A percentile compares a stretch with the other conserved stretches of the same genome.
These are phyloP conservation scores for Ceyx melanurus DNA, from an alignment of 2,113 vertebrate genomes.

Conservation along the genomic window DNA sequence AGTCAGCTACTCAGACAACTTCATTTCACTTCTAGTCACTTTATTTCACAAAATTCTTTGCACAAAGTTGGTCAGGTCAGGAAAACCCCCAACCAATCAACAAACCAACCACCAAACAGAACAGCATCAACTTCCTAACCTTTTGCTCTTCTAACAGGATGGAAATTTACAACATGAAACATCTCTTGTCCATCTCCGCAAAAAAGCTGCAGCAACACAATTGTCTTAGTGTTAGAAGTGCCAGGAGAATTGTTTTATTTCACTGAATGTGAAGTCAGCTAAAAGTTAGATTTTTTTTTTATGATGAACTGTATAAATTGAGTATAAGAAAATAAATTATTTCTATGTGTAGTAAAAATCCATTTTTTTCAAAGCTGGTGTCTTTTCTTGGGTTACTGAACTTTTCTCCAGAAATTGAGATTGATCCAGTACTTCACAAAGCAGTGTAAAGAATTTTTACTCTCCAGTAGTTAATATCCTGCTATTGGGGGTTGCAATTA, in stretches of 20 bases:
- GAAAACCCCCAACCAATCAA: not conserved
- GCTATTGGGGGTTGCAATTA: not conserved
- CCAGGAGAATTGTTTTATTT: not conserved
- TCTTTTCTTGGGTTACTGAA: not conserved
- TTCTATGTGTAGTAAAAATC: not conserved
- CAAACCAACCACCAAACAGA: not conserved
- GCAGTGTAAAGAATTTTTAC: not conserved
- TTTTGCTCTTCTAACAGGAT: not conserved
- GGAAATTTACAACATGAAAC: not conserved
- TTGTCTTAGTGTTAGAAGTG: not conserved
- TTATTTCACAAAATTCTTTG: not conserved
- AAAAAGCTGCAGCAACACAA: not conserved
- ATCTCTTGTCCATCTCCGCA: not conserved
- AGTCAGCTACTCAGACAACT: not conserved
- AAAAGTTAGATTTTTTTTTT: not conserved
- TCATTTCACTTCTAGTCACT: not conserved
- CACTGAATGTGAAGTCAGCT: not conserved
- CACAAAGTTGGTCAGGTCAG: not conserved
- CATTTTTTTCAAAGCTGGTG: not conserved
- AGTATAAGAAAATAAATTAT: not conserved
- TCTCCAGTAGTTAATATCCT: not conserved
- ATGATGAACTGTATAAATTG: not conserved
- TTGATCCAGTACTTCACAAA: not conserved
- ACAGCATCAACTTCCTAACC: not conserved
- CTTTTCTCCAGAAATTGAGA: not conserved